Conservation (phyloP, 2,888 invertebrate genomes). For the Rhagophthalmus giganteus region DNA sequence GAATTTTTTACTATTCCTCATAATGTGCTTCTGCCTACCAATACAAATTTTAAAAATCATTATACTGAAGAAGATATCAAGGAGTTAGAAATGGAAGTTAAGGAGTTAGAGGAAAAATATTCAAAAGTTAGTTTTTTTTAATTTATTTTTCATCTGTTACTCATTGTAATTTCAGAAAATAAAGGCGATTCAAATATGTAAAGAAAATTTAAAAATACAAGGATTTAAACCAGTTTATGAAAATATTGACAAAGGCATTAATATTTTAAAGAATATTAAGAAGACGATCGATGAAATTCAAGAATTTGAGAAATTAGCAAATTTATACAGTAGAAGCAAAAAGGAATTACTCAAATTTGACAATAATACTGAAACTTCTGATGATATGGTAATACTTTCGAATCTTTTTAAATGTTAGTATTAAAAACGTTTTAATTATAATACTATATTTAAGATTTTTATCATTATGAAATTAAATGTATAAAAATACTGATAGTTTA, state of each 20-base stretch:
- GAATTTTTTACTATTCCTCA: background rate
- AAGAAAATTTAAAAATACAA: background rate
- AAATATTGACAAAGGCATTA: background rate
- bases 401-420: background rate
- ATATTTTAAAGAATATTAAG: background rate
- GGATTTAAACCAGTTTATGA: background rate
- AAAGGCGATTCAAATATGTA: background rate
- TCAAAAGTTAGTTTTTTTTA: background rate
- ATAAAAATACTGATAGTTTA: too few relatives aligned
- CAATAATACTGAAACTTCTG: background rate
- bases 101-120: background rate
- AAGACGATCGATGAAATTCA: background rate
- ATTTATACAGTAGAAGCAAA: background rate
- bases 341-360: background rate
- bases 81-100: background rate
- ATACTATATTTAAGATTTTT: too few relatives aligned
- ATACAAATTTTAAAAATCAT: background rate
- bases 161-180: background rate
- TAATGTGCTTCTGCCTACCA: background rate
- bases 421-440: too few relatives aligned
- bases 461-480: too few relatives aligned
- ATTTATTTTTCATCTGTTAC: background rate
- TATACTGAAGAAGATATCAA: background rate
- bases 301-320: background rate
- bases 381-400: background rate